Base-by-base conservation (phyloP, 2,888 invertebrate species). In the Thera obeliscata region DNA sequence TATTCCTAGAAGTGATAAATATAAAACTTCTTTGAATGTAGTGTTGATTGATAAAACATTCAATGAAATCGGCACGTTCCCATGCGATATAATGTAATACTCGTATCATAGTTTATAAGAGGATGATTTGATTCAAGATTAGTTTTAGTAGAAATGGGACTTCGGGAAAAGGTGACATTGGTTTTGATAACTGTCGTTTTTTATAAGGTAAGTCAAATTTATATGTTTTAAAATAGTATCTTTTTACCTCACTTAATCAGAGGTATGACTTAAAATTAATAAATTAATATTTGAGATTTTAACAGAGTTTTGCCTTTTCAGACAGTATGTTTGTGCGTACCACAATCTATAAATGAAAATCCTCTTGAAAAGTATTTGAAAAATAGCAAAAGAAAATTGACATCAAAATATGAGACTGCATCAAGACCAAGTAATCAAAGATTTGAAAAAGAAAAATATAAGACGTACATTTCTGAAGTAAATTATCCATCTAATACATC, bases 111-210 rank as follows among this genome's bases (percentile, higher is more conserved):
- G 66, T 66, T 64, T 74, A 78, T 82, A 82, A 80, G 78, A 79
- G 71, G 46, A 52, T 50, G 55, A 62, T 70, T 65, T 52, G 33
- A 43, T 65, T 67, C 7, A 50, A 60, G 62, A 66, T 67, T 72
- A 67, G 63, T 78, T 79, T 74, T 46, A 74, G 66, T 76, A 82
- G 69, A 71, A 52, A 90, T 89, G 90, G 83, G 83, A 56, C 76
- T 84, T 64, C 81, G 82, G 55, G 82, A 84, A 74, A 87, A 85
- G 75, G 82, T 85, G 77, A 76, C 82, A 59, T 74, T 86, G 73
- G 48, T 78, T 61, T 66, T 84, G 41, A 61, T 81, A 62, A 73
- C 72, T 58, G 66, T 82, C 38, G 62, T 81, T 63, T 55, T 76
- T 22, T 83, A 50, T 52, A n/a, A 85, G 87, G 90, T 90, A 79